Evolutionary conservation across 2,888 invertebrate genomes (phyloP).

Genomic region (Drosophila ezoana): DNA sequence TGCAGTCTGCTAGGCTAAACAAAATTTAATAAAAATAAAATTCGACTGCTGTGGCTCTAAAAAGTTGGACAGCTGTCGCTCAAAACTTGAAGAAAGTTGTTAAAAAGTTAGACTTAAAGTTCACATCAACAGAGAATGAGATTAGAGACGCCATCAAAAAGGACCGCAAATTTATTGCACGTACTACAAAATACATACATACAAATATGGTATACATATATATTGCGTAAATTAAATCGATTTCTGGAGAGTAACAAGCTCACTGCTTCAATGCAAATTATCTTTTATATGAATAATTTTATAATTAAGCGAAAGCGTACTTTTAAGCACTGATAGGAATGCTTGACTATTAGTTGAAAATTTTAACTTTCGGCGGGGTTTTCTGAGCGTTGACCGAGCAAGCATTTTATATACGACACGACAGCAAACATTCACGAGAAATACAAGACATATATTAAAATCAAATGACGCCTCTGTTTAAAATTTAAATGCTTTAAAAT

Average conservation of each 20-base stretch:
- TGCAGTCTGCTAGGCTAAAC: constrained; percentile 1
- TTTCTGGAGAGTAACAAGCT: not conserved
- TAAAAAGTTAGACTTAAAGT: constrained; percentile 20
- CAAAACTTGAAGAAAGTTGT: constrained; percentile 18
- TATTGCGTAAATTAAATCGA: not conserved
- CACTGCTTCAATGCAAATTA: no score
- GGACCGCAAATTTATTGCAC: not conserved
- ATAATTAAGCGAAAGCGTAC: not conserved
- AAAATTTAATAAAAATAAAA: constrained; percentile 22
- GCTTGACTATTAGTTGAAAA: not conserved
- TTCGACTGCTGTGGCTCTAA: constrained; percentile 16
- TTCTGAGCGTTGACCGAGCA: not conserved
- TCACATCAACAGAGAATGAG: constrained; percentile 7
- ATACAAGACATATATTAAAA: constrained; percentile 1
- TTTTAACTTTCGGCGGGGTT: not conserved
- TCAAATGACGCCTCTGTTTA: constrained; percentile 15
- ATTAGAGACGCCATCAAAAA: not conserved
- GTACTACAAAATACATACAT: not conserved
- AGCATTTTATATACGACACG: not conserved
- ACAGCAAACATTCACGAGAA: constrained; percentile 16
- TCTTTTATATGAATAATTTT: not conserved
- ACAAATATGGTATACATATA: not conserved
- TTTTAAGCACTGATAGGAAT: not conserved
- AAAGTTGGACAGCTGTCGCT: constrained; percentile 36
- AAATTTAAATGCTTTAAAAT: not conserved